Percentiles rank a stretch among this genome's conserved stretches.
Evolutionary conservation across 1,140 invertebrate species (phyloP).

Genomic region (Drosophila grimshawi): DNA sequence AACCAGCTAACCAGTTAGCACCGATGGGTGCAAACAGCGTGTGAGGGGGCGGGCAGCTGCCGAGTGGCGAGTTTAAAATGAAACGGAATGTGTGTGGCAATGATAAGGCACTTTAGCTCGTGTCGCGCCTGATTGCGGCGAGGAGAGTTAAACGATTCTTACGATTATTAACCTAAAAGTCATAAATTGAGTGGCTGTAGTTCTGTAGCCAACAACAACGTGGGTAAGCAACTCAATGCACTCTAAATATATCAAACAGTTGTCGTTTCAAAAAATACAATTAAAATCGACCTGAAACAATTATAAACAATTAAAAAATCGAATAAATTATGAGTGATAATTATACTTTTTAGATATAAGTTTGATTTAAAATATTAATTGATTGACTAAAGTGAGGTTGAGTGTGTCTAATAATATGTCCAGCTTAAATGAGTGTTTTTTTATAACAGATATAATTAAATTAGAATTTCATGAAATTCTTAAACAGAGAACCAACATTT

Average conservation of each 20-base stretch:
- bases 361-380: not conserved
- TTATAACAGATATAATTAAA: too few species aligned
- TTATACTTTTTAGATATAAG: too few species aligned
- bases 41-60: not conserved
- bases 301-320: too few species aligned
- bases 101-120: constrained; percentile 43
- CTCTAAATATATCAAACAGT: not conserved
- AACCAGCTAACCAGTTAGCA: constrained; percentile 23
- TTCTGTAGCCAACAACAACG: not conserved
- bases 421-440: too few species aligned
- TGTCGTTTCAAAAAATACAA: too few species aligned
- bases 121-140: constrained; percentile 22
- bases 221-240: not conserved
- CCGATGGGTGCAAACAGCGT: not conserved
- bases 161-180: not conserved
- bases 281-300: too few species aligned
- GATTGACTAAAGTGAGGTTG: not conserved
- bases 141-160: constrained; percentile 16
- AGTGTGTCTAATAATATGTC: too few species aligned
- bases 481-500: too few species aligned
- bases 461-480: too few species aligned
- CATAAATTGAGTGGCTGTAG: constrained; percentile 14
- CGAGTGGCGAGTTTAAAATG: constrained; percentile 33
- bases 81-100: constrained; percentile 43
- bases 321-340: too few species aligned